phyloP scores from a whole-genome alignment of 2,888 invertebrate genomes.

The Drosophila nr. perissopoda region DNA sequence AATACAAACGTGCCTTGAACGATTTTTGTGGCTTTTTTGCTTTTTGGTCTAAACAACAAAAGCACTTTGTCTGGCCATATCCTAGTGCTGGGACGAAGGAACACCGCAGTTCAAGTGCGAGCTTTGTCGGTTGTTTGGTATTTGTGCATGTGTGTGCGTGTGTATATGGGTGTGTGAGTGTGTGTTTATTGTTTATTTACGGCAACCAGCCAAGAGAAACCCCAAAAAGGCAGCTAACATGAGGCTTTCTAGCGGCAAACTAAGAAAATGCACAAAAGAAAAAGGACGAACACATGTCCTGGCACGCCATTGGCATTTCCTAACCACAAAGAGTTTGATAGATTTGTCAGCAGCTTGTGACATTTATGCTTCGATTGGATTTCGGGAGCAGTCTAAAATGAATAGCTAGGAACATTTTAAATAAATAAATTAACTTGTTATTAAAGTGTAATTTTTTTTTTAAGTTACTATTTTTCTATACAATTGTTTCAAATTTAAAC shows the following conservation, averaged over 20 bases:
- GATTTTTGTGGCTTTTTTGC: slow-evolving; percentile 81
- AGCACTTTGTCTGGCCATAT: slow-evolving; percentile 64
- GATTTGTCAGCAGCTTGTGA: slow-evolving; percentile 4
- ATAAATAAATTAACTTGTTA: not conserved
- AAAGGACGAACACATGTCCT: slow-evolving; percentile 53
- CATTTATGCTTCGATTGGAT: not conserved
- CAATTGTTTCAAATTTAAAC: not conserved
- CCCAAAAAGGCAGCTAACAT: slow-evolving; percentile 78
- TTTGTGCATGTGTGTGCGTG: slow-evolving; percentile 10
- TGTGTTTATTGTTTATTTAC: slow-evolving; percentile 79
- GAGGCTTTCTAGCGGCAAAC: slow-evolving; percentile 74
- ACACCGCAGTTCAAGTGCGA: slow-evolving; percentile 23
- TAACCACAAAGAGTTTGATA: slow-evolving; percentile 5
- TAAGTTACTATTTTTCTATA: not conserved
- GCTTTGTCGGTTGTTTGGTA: slow-evolving; percentile 18
- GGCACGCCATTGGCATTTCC: slow-evolving; percentile 26
- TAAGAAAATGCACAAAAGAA: slow-evolving; percentile 63
- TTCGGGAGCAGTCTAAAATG: not conserved
- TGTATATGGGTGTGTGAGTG: slow-evolving; percentile 43
- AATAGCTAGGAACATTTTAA: not conserved
- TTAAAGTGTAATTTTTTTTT: not conserved
- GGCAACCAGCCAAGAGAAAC: slow-evolving; percentile 80
- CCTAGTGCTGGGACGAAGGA: slow-evolving; percentile 32
- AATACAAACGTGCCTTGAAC: slow-evolving; percentile 74
- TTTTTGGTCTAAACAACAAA: slow-evolving; percentile 76